Conservation (phyloP, 1,140 invertebrate genomes). For the Saccostrea cuccullata region DNA sequence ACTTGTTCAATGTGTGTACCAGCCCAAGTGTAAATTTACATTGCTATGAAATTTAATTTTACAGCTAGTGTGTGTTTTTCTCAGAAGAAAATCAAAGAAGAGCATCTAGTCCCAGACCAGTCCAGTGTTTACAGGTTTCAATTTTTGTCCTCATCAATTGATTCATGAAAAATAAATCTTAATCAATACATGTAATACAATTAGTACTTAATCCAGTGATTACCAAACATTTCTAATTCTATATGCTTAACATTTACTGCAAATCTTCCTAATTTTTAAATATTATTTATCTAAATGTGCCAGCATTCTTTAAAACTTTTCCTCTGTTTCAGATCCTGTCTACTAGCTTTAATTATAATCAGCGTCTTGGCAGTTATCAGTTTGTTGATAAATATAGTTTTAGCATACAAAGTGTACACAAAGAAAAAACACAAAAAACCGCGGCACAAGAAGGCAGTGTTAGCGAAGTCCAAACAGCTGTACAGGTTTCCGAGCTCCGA, state of each 20-base stretch:
- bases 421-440: conserved; percentile 35
- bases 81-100: conserved; percentile 41
- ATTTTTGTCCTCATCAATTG: neutral
- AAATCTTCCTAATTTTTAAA: too few species aligned
- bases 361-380: conserved; percentile 46
- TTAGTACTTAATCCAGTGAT: too few species aligned
- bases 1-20: too few species aligned
- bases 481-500: conserved; percentile 32
- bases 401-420: conserved; percentile 48
- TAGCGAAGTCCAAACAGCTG: conserved; percentile 24
- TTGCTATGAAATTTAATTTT: conserved; percentile 12
- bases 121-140: conserved; percentile 39
- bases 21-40: too few species aligned
- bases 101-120: conserved; percentile 43
- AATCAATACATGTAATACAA: too few species aligned
- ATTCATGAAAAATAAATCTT: too few species aligned
- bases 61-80: conserved; percentile 49
- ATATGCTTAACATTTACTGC: too few species aligned
- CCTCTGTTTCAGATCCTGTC: conserved; percentile 34
- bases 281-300: too few species aligned
- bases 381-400: conserved; percentile 49
- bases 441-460: neutral
- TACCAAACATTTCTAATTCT: too few species aligned
- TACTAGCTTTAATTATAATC: conserved; percentile 42
- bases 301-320: neutral